Evolutionary conservation across 2,888 invertebrate genomes (phyloP), one percentile per base, ranked within the genome.

Genomic region (Omphaloscelis lunosa): DNA sequence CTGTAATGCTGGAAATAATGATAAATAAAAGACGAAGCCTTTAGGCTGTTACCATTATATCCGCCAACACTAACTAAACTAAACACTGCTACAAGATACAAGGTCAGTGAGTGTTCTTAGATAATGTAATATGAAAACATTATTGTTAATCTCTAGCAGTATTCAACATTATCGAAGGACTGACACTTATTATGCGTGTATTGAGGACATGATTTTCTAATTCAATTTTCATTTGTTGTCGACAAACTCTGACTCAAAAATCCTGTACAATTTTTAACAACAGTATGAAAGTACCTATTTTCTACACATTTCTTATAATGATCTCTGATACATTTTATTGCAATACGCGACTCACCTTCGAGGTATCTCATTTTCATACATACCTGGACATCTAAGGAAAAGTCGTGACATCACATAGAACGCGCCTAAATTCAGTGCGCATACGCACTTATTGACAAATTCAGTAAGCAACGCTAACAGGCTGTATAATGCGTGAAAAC

Each of bases 391-490:
- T 82, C 75, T 86, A 86, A 72, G 88, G 88, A 73, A 82, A 87
- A 82, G 78, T 85, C 87, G 87, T 88, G 86, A 86, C 86, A 77
- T 65, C 72, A 75, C 82, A 77, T 71, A 69, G 62, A 56, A 85
- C 74, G 70, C 80, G 82, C 84, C 88, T 82, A 88, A 88, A 86
- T 86, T 85, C 82, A 67, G 72, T 39, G 15, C 80, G 77, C 84
- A 80, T 83, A 84, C 85, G 82, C 74, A 80, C 81, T 76, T 84
- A 87, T 82, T 86, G 88, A 83, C 82, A 82, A 86, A 88, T 88
- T 86, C 89, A 85, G 83, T 84, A 82, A 82, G 79, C 75, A 83
- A 77, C 75, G 65, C 87, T 87, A 88, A 86, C 87, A 79, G 86
- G 87, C 80, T 75, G 84, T 82, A 82, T 85, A 87, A 85, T 85